These are phyloP conservation scores for Drosophila tristis DNA, from an alignment of 1,140 invertebrate genomes.

Conservation along the genomic window DNA sequence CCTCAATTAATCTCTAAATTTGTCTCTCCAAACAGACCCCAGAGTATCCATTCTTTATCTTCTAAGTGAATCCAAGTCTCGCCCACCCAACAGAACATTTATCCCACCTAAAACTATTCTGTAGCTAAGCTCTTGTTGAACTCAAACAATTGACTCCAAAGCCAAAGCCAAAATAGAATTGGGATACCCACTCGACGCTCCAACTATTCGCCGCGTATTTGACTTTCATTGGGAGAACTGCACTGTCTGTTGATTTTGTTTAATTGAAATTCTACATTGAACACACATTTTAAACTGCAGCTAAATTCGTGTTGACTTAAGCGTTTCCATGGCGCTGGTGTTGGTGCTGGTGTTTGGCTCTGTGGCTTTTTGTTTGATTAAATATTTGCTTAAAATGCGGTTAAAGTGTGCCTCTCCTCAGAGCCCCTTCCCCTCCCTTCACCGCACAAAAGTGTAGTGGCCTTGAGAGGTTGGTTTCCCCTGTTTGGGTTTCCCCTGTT, in stretches of 20 bases:
- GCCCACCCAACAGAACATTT: too few relatives aligned
- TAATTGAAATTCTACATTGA: slow-evolving; percentile 62
- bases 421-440: neutral
- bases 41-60: too few relatives aligned
- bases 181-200: neutral
- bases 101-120: too few relatives aligned
- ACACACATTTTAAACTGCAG: slow-evolving; percentile 20
- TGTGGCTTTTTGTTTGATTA: slow-evolving; percentile 28
- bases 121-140: too few relatives aligned
- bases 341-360: slow-evolving; percentile 8
- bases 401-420: slow-evolving; percentile 16
- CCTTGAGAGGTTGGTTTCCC: slow-evolving; percentile 17
- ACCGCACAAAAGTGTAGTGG: neutral
- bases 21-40: too few relatives aligned
- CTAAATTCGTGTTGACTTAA: slow-evolving; percentile 31
- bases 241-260: slow-evolving; percentile 53
- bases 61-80: too few relatives aligned
- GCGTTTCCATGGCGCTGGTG: slow-evolving; percentile 14
- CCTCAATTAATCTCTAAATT: too few relatives aligned
- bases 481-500: slow-evolving; percentile 42
- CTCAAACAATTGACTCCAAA: too few relatives aligned
- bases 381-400: slow-evolving; percentile 59
- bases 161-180: too few relatives aligned
- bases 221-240: slow-evolving; percentile 27
- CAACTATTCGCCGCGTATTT: slow-evolving; percentile 19